Conservation (phyloP, 2,113 vertebrate genomes). For the Lophius piscatorius region DNA sequence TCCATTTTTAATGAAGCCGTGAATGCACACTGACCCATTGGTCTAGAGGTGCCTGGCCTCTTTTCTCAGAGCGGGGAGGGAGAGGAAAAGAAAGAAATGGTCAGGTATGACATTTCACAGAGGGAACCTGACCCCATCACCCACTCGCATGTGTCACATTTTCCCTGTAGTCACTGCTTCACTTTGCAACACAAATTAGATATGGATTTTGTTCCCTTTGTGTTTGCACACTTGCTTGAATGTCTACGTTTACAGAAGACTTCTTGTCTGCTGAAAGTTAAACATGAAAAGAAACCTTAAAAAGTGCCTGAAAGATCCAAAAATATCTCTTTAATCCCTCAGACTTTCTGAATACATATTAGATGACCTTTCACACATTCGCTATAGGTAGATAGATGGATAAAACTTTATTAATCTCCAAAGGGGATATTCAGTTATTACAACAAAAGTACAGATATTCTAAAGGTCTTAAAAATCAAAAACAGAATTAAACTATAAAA, state of each 20-base stretch:
- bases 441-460: too few relatives aligned
- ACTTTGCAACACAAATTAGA: background rate
- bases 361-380: background rate
- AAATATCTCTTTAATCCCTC: background rate
- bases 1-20: constrained; percentile 70
- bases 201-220: too few relatives aligned
- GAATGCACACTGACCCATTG: constrained; percentile 58
- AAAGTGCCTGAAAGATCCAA: background rate
- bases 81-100: background rate
- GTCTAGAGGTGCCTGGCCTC: constrained; percentile 33
- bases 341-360: background rate
- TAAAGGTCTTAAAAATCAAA: background rate
- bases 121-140: constrained; percentile 21
- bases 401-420: too few relatives aligned
- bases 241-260: too few relatives aligned
- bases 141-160: background rate
- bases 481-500: background rate
- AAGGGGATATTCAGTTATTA: too few relatives aligned
- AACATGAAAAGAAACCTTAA: background rate
- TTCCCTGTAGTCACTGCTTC: background rate
- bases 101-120: constrained; percentile 11
- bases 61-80: constrained; percentile 29
- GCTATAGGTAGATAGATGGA: too few relatives aligned
- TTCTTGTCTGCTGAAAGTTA: background rate
- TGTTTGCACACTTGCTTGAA: too few relatives aligned